Conservation (phyloP, 1,140 invertebrate species). For the Lasioglossum baleicum region DNA sequence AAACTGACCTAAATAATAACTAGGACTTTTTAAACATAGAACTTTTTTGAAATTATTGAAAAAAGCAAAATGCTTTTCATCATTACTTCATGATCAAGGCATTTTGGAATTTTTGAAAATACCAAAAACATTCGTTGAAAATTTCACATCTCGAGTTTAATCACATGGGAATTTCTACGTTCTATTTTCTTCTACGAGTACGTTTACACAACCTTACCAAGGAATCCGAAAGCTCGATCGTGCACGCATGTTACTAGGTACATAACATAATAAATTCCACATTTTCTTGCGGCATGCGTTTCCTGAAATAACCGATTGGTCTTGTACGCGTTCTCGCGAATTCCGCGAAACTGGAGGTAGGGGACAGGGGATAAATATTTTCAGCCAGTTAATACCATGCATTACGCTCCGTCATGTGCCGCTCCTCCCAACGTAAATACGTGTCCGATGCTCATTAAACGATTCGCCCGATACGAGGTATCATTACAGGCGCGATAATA, state of each 20-base stretch:
- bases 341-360: neutral
- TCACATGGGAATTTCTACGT: too few relatives aligned
- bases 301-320: slow-evolving; percentile 13
- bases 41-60: too few relatives aligned
- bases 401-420: neutral
- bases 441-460: slow-evolving; percentile 31
- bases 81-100: too few relatives aligned
- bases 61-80: too few relatives aligned
- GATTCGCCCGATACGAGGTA: slow-evolving; percentile 22
- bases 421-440: neutral
- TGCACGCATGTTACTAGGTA: neutral
- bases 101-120: too few relatives aligned
- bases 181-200: too few relatives aligned
- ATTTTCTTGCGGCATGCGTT: neutral
- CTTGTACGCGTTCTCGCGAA: slow-evolving; percentile 6
- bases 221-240: neutral
- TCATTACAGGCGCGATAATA: slow-evolving; percentile 35
- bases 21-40: too few relatives aligned
- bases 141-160: too few relatives aligned
- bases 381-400: slow-evolving; percentile 5
- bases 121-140: too few relatives aligned
- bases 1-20: too few relatives aligned
- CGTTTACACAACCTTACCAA: neutral
- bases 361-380: slow-evolving; percentile 12
- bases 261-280: neutral